phyloP scores from a whole-genome alignment of 2,113 vertebrate genomes.

The Mastomys coucha region DNA sequence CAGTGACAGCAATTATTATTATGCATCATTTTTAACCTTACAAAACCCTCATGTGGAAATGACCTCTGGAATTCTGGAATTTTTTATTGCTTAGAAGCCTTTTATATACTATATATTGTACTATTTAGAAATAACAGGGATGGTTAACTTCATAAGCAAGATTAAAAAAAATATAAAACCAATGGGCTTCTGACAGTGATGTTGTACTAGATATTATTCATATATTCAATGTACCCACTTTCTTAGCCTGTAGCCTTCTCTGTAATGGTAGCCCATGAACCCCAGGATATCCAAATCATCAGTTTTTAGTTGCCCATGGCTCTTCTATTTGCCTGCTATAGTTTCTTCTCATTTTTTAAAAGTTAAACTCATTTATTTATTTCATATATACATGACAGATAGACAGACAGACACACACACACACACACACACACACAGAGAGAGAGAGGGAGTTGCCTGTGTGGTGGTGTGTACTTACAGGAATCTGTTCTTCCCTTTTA shows the following conservation, averaged over 20 bases:
- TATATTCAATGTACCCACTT: not conserved
- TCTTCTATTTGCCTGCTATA: not conserved
- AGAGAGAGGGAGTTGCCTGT: not conserved
- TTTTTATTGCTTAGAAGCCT: conserved; percentile 46
- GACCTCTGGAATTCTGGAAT: conserved; percentile 11
- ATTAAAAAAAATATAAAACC: conserved; percentile 20
- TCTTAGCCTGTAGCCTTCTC: not conserved
- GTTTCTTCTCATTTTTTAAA: not conserved
- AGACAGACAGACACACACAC: no score
- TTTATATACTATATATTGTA: not conserved
- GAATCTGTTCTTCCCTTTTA: not conserved
- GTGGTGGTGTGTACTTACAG: not conserved
- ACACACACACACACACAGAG: no score
- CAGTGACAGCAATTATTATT: not conserved
- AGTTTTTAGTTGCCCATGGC: not conserved
- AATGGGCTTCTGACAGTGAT: not conserved
- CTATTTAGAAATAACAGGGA: conserved; percentile 24
- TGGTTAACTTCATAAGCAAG: conserved; percentile 11
- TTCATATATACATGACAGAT: no score
- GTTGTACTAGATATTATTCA: not conserved
- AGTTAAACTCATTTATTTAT: not conserved
- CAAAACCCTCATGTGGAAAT: conserved; percentile 37
- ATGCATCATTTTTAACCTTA: conserved; percentile 40
- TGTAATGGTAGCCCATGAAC: not conserved
- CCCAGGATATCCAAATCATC: not conserved